phyloP scores from a whole-genome alignment of 2,113 vertebrate genomes.

The Arenaria interpres region DNA sequence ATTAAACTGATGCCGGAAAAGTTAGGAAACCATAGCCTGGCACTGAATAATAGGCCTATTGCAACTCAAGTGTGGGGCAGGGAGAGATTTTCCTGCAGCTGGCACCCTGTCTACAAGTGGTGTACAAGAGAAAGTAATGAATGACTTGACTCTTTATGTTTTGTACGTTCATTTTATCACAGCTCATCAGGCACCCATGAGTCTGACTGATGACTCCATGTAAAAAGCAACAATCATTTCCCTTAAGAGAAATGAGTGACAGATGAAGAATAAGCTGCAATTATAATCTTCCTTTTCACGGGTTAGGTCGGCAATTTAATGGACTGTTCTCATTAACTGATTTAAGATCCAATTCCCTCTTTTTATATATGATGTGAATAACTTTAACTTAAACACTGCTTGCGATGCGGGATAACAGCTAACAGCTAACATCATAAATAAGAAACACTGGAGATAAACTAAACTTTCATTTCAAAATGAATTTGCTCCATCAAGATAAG shows the following conservation, averaged over 20 bases:
- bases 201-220: constrained; percentile 46
- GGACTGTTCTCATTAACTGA: background rate
- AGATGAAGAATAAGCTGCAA: constrained; percentile 21
- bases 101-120: constrained; percentile 50
- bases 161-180: constrained; percentile 40
- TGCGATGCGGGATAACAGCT: background rate
- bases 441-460: background rate
- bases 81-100: constrained; percentile 64
- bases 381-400: background rate
- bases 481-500: constrained; percentile 6
- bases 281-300: background rate
- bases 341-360: background rate
- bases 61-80: constrained; percentile 60
- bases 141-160: constrained; percentile 59
- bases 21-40: constrained; percentile 53
- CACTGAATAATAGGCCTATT: constrained; percentile 67
- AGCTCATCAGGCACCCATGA: constrained; percentile 13
- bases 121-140: constrained; percentile 47
- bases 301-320: background rate
- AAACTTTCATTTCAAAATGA: constrained; percentile 10
- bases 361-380: constrained; percentile 5
- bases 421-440: background rate
- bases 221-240: constrained; percentile 8
- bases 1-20: constrained; percentile 68
- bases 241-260: constrained; percentile 11